Evolutionary conservation across 92 coral and sea anemone genomes (phyloP).

Genomic region (Porites evermanni): DNA sequence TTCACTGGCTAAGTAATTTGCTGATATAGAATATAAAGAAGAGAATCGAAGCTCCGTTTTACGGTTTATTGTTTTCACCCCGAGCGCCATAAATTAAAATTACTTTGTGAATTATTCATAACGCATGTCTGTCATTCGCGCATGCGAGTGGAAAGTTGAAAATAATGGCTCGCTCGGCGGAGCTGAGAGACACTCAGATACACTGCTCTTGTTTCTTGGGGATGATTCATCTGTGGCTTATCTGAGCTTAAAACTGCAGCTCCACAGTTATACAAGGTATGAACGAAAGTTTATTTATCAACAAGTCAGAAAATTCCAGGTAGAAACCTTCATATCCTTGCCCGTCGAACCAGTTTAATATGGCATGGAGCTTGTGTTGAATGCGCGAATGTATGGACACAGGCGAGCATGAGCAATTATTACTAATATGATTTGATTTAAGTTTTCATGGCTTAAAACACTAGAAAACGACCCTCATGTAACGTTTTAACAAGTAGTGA

Average conservation of each 20-base stretch:
- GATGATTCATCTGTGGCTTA: not conserved
- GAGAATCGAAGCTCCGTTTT: not conserved
- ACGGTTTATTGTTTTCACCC: not conserved
- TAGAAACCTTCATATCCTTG: not conserved
- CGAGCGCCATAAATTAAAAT: conserved; percentile 7
- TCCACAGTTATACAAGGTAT: not conserved
- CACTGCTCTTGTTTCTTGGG: conserved; percentile 36
- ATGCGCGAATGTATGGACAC: not conserved
- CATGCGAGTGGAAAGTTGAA: conserved; percentile 12
- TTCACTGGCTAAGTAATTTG: too few relatives aligned
- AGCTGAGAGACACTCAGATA: too few relatives aligned
- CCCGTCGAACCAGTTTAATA: not conserved
- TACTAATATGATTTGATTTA: conserved; percentile 3
- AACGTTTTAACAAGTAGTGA: not conserved
- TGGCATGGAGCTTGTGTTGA: not conserved
- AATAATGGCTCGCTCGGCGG: too few relatives aligned
- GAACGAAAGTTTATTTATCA: not conserved
- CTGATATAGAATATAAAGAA: not conserved
- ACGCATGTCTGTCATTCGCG: not conserved
- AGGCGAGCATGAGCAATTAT: not conserved
- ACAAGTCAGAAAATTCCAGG: too few relatives aligned
- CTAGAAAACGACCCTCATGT: conserved; percentile 3
- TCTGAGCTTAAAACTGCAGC: not conserved
- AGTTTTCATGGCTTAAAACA: not conserved
- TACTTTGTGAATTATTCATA: conserved; percentile 36